phyloP scores from a whole-genome alignment of 2,113 vertebrate genomes.

The Strigops habroptila region DNA sequence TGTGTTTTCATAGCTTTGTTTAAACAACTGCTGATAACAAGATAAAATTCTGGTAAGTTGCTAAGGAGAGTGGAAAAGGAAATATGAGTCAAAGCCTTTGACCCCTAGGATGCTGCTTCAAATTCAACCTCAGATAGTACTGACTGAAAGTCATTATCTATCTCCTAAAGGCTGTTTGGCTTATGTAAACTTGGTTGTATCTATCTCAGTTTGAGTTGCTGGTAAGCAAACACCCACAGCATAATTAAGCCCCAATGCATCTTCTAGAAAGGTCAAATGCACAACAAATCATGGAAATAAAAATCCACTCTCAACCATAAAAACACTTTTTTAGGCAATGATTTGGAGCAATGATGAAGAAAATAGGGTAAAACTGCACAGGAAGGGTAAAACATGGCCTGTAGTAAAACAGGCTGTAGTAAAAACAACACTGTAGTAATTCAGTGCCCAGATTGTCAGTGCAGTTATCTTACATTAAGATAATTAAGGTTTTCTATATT shows the following conservation, averaged over 20 bases:
- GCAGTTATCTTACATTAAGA: neutral
- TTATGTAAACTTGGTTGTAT: conserved; percentile 33
- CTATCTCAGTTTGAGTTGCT: neutral
- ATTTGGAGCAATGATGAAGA: neutral
- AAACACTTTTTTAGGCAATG: neutral
- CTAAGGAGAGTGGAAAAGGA: conserved; percentile 8
- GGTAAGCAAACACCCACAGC: neutral
- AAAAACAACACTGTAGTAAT: neutral
- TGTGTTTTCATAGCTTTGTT: neutral
- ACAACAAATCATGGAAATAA: neutral
- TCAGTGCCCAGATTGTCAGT: neutral
- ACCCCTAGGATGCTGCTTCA: conserved; percentile 24
- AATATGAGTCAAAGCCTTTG: conserved; percentile 11
- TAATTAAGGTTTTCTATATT: neutral
- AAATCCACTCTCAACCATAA: neutral
- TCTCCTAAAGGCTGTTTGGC: neutral
- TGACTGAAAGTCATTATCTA: conserved; percentile 47
- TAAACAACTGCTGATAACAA: conserved; percentile 48
- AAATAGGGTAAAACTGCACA: neutral
- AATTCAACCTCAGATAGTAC: neutral
- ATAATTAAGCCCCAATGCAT: neutral
- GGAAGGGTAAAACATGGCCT: neutral
- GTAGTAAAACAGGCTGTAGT: neutral
- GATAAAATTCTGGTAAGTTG: conserved; percentile 2
- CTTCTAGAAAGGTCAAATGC: conserved; percentile 4